Evolutionary conservation across 2,113 vertebrate species (phyloP).

Genomic region (Podarcis raffonei): DNA sequence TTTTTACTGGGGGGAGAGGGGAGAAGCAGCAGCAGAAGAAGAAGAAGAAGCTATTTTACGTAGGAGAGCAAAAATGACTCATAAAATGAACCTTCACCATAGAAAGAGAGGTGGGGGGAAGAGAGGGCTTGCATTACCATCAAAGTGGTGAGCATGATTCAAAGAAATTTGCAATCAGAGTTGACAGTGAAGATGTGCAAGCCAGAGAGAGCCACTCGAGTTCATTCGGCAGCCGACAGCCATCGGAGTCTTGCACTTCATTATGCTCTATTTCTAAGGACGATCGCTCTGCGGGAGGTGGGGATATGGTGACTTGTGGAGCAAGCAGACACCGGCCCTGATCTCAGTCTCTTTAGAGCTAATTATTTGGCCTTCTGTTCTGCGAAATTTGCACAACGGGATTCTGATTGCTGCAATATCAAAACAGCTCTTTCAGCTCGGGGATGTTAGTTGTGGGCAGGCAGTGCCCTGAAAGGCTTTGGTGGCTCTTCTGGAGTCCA

Average conservation of each 20-base stretch:
- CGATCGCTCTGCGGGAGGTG: not conserved
- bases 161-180: conserved; percentile 54
- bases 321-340: not conserved
- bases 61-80: conserved; percentile 73
- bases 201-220: conserved; percentile 54
- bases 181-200: conserved; percentile 53
- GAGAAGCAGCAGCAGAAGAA: conserved; percentile 5
- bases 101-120: not conserved
- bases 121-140: conserved; percentile 58
- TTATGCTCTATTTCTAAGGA: not conserved
- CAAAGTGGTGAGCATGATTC: conserved; percentile 65
- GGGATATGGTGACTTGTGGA: not conserved
- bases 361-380: not conserved
- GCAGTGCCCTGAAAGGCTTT: not conserved
- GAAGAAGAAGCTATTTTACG: conserved; percentile 63
- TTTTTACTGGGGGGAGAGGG: conserved; percentile 29
- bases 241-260: not conserved
- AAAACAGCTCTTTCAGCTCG: not conserved
- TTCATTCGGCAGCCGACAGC: conserved; percentile 53
- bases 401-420: not conserved
- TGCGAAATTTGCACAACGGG: not conserved
- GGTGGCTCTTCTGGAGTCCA: not conserved
- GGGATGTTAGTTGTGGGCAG: not conserved
- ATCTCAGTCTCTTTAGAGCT: not conserved
- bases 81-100: conserved; percentile 69